These are phyloP conservation scores for Blastobasis adustella DNA, from an alignment of 2,888 invertebrate genomes.

Conservation along the genomic window DNA sequence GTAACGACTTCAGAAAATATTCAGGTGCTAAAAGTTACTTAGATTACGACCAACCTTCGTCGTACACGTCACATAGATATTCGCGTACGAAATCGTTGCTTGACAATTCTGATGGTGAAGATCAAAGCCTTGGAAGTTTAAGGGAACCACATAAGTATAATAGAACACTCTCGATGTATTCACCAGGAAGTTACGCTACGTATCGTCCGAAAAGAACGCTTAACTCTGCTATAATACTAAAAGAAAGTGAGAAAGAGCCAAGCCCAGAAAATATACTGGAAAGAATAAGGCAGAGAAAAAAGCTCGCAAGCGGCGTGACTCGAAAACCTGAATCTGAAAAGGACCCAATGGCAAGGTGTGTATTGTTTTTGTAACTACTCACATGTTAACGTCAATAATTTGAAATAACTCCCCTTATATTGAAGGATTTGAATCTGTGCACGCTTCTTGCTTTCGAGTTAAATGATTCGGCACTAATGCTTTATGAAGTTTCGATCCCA, in stretches of 20 bases:
- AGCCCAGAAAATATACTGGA: constrained; percentile 69
- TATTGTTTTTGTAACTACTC: constrained; percentile 43
- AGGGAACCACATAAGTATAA: constrained; percentile 61
- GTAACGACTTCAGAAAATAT: constrained; percentile 63
- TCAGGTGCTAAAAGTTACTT: constrained; percentile 52
- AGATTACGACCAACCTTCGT: constrained; percentile 57
- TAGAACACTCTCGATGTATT: constrained; percentile 64
- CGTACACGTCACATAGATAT: constrained; percentile 56
- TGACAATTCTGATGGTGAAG: constrained; percentile 56
- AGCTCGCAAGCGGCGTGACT: constrained; percentile 65
- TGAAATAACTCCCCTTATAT: constrained; percentile 59
- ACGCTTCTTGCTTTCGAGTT: constrained; percentile 70
- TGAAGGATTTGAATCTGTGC: constrained; percentile 57
- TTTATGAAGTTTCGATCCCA: constrained; percentile 43
- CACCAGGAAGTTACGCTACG: constrained; percentile 68
- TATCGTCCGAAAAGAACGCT: constrained; percentile 65
- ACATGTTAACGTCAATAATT: constrained; percentile 64
- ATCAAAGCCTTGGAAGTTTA: constrained; percentile 36
- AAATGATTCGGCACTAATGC: constrained; percentile 68
- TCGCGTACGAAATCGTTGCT: constrained; percentile 62
- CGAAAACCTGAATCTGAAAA: constrained; percentile 59
- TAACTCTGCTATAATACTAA: constrained; percentile 67
- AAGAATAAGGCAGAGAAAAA: constrained; percentile 68
- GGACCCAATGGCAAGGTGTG: constrained; percentile 66
- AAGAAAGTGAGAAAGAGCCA: constrained; percentile 67